Percentiles rank a stretch among this genome's conserved stretches.
phyloP scores from a whole-genome alignment of 2,888 invertebrate genomes.

The Drosophila yooni region DNA sequence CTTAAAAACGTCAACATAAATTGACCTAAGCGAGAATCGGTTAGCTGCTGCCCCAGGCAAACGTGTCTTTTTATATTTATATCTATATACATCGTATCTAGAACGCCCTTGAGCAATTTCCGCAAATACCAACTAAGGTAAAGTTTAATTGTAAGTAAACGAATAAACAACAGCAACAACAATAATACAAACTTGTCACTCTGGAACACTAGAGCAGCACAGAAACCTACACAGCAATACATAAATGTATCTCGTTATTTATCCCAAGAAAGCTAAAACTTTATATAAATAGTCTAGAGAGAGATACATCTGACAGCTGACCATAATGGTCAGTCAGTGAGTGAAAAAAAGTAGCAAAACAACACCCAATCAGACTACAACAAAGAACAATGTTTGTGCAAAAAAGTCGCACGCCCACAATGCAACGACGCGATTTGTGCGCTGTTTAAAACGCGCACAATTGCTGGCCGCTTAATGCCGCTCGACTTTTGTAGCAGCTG shows the following conservation, averaged over 20 bases:
- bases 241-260: constrained; percentile 25
- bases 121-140: constrained; percentile 73
- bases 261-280: constrained; percentile 29
- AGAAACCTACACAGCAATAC: constrained; percentile 55
- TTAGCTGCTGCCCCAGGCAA: constrained; percentile 18
- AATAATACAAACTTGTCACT: constrained; percentile 22
- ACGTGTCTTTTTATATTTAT: constrained; percentile 2
- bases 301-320: constrained; percentile 51
- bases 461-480: constrained; percentile 14
- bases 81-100: constrained; percentile 26
- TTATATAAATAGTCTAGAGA: constrained; percentile 12
- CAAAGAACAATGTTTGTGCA: constrained; percentile 38
- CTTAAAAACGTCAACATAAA: constrained; percentile 68
- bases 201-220: constrained; percentile 32
- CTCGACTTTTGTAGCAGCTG: constrained; percentile 38
- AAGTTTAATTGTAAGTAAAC: constrained; percentile 62
- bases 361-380: constrained; percentile 39
- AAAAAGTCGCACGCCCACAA: constrained; percentile 49
- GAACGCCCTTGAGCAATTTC: constrained; percentile 73
- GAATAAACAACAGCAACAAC: constrained; percentile 47
- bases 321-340: constrained; percentile 57
- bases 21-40: constrained; percentile 33
- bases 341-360: constrained; percentile 16
- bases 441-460: constrained; percentile 46
- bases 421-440: constrained; percentile 37